Conservation (phyloP, 2,797 vertebrate genomes). For the Cheirogaleus major region DNA sequence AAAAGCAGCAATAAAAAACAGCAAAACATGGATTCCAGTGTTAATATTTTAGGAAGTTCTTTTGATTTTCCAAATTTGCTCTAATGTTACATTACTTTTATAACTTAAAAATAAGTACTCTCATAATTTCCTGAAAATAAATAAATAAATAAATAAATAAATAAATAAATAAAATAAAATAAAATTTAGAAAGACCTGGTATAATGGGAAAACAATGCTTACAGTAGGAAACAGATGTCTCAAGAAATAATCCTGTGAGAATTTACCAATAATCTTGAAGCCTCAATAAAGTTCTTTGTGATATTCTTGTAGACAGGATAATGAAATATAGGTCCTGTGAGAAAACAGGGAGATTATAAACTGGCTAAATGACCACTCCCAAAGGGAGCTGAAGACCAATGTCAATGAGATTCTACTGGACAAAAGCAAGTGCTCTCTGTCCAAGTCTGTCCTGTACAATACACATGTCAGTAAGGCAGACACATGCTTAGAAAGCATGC, state of each 20-base stretch:
- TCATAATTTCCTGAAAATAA: too few relatives aligned
- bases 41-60: constrained; percentile 43
- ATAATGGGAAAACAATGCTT: neutral
- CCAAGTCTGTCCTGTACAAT: neutral
- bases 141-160: too few relatives aligned
- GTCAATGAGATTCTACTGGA: neutral
- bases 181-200: neutral
- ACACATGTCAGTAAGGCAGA: neutral
- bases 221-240: neutral
- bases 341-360: neutral
- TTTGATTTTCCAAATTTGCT: neutral
- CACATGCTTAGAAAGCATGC: neutral
- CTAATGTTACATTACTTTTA: neutral
- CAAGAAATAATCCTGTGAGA: neutral
- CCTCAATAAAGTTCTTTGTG: neutral
- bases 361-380: neutral
- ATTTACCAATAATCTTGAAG: neutral
- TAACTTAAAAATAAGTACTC: neutral
- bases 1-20: neutral
- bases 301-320: neutral
- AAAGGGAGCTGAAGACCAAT: neutral
- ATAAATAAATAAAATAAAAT: too few relatives aligned
- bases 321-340: neutral
- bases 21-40: neutral
- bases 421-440: neutral